Evolutionary conservation across 2,797 vertebrate species (phyloP).

Genomic region (Eospalax fontanierii): DNA sequence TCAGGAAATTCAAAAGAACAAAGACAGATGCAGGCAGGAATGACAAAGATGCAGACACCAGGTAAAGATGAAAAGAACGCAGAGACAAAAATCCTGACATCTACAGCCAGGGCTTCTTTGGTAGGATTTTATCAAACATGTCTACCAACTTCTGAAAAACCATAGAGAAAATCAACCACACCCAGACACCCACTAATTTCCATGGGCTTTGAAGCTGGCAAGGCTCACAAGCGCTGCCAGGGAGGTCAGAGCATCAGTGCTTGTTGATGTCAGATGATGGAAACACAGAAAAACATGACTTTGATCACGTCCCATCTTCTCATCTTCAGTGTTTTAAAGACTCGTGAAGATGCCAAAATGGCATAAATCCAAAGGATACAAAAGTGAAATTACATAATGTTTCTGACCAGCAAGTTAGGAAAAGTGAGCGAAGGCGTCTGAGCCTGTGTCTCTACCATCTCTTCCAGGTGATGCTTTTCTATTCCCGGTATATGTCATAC

Average conservation of each 20-base stretch:
- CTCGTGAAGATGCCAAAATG: neutral
- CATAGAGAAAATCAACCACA: neutral
- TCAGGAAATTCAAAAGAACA: neutral
- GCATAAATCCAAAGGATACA: neutral
- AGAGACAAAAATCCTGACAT: neutral
- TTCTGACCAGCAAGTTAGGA: neutral
- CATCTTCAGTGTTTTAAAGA: neutral
- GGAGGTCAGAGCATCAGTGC: neutral
- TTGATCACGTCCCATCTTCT: neutral
- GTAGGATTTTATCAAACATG: neutral
- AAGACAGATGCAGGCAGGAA: neutral
- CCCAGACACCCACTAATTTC: neutral
- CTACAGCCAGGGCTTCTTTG: neutral
- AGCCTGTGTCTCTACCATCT: neutral
- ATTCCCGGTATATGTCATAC: no score
- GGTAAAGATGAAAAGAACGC: constrained; percentile 22
- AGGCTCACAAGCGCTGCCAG: neutral
- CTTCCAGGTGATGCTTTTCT: neutral
- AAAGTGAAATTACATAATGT: neutral
- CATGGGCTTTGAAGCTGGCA: neutral
- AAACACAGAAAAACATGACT: neutral
- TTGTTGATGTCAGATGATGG: neutral
- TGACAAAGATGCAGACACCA: neutral
- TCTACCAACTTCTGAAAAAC: neutral
- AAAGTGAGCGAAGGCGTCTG: neutral